These are phyloP conservation scores for Diplodus puntazzo DNA, from an alignment of 2,797 vertebrate species.

Conservation along the genomic window DNA sequence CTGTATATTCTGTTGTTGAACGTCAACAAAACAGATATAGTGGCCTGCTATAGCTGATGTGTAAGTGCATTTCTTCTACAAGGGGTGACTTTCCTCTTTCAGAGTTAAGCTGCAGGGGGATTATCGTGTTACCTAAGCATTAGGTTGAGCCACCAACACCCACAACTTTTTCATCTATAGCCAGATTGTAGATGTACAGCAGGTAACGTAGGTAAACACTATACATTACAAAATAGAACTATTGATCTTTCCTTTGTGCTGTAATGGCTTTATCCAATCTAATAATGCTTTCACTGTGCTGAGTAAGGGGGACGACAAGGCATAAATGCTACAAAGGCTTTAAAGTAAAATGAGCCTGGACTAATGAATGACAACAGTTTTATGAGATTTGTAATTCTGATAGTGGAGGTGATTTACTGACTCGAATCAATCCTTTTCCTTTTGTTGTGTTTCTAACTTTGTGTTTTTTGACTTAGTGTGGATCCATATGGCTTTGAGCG, in stretches of 20 bases:
- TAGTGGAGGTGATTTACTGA: neutral
- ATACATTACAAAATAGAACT: neutral
- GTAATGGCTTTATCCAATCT: neutral
- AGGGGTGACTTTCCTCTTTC: constrained; percentile 40
- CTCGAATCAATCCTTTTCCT: neutral
- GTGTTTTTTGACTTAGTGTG: constrained; percentile 68
- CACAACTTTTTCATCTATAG: constrained; percentile 25
- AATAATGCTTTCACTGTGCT: neutral
- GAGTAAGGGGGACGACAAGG: neutral
- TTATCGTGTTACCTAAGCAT: constrained; percentile 73
- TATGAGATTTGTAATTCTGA: neutral
- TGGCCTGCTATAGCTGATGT: neutral
- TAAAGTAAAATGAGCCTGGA: neutral
- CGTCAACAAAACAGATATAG: neutral
- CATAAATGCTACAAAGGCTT: neutral
- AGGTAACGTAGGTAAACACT: neutral
- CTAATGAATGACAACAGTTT: neutral
- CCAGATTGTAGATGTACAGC: constrained; percentile 5
- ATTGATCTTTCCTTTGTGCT: neutral
- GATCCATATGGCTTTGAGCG: constrained; percentile 95
- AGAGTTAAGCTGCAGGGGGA: constrained; percentile 66
- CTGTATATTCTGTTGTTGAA: neutral
- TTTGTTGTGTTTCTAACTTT: constrained; percentile 2
- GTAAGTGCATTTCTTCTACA: constrained; percentile 18
- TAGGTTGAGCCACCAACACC: constrained; percentile 46